Percentiles rank a stretch among this genome's conserved stretches.
phyloP scores from a whole-genome alignment of 2,113 vertebrate species.

The Himantopus leucocephalus region DNA sequence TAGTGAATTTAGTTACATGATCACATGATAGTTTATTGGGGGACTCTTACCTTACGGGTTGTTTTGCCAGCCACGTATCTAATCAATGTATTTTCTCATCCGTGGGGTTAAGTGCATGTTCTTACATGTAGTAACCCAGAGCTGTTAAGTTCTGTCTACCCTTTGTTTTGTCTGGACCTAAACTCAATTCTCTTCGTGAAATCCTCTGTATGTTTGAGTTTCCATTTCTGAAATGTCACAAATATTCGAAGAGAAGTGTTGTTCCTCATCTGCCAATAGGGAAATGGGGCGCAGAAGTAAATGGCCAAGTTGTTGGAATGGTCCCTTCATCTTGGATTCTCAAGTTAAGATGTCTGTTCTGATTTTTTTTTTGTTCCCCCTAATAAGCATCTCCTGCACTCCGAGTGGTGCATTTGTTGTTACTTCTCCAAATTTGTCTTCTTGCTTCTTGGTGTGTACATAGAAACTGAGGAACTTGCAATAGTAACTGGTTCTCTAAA shows the following conservation, averaged over 20 bases:
- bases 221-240: neutral
- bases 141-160: neutral
- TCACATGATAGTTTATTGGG: neutral
- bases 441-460: neutral
- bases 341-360: neutral
- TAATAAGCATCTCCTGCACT: neutral
- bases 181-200: neutral
- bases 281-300: neutral
- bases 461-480: neutral
- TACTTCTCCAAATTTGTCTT: neutral
- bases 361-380: neutral
- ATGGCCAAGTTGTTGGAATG: neutral
- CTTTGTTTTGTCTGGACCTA: neutral
- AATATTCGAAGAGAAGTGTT: neutral
- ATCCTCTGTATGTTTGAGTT: neutral
- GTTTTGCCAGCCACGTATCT: neutral
- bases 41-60: neutral
- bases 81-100: neutral
- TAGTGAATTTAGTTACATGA: neutral
- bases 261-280: neutral
- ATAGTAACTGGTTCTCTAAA: neutral
- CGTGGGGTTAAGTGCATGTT: neutral
- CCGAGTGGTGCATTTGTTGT: neutral
- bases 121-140: neutral
- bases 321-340: neutral